Conservation (phyloP, 2,113 vertebrate genomes). For the Varanus komodoensis region DNA sequence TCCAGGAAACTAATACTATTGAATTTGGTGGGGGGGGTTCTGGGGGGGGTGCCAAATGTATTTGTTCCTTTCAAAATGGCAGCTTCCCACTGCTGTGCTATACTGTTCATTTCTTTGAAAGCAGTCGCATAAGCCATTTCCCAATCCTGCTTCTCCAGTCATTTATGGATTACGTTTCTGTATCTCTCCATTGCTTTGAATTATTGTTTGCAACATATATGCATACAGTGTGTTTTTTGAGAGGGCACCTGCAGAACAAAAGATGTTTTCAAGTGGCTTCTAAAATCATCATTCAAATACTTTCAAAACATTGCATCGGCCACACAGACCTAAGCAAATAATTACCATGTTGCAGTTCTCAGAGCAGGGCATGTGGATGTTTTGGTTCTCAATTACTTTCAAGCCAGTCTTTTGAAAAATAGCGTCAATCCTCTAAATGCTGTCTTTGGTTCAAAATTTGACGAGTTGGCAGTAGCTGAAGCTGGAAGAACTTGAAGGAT, state of each 20-base stretch:
- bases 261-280: neutral
- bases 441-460: neutral
- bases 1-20: conserved; percentile 2
- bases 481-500: neutral
- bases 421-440: neutral
- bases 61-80: neutral
- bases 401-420: neutral
- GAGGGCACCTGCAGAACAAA: neutral
- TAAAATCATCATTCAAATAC: neutral
- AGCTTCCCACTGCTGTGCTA: neutral
- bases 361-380: neutral
- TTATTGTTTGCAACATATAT: neutral
- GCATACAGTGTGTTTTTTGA: neutral
- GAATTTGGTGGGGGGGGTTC: neutral
- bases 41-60: neutral
- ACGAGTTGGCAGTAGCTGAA: neutral
- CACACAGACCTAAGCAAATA: neutral
- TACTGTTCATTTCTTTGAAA: neutral
- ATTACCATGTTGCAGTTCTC: neutral
- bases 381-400: neutral
- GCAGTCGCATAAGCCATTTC: neutral
- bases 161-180: neutral
- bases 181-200: neutral
- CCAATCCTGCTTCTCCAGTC: neutral
- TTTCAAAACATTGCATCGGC: neutral